Conservation (phyloP, 2,888 invertebrate species). For the Morpho helenor region DNA sequence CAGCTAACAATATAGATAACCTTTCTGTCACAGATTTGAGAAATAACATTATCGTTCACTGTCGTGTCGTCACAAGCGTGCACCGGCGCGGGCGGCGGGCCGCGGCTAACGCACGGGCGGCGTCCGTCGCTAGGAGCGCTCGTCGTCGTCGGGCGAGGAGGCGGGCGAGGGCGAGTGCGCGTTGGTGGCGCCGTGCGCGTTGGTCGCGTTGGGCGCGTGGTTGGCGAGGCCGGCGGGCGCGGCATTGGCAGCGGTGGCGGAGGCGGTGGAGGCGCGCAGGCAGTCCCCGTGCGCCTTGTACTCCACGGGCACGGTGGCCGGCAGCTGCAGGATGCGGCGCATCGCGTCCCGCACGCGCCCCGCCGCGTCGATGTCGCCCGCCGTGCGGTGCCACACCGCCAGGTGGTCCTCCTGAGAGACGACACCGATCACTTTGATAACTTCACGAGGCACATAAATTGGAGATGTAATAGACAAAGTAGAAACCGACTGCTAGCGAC, state of each 20-base stretch:
- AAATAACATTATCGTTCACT: too few relatives aligned
- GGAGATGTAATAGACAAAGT: too few relatives aligned
- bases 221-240: neutral
- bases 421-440: too few relatives aligned
- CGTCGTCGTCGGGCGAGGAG: conserved; percentile 11
- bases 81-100: neutral
- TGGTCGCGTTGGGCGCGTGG: conserved; percentile 8
- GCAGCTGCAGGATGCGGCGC: conserved; percentile 96
- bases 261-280: conserved; percentile 38
- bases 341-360: conserved; percentile 96
- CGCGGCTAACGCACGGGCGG: neutral
- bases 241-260: conserved; percentile 18
- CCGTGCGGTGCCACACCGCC: conserved; percentile 98
- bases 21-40: too few relatives aligned
- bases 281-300: conserved; percentile 83
- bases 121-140: conserved; percentile 24
- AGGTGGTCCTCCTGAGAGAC: conserved; percentile 92
- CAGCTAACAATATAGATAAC: too few relatives aligned
- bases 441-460: too few relatives aligned
- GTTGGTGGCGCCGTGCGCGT: conserved; percentile 23
- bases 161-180: neutral
- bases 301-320: conserved; percentile 94
- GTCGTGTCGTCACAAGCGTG: neutral
- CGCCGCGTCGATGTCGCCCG: conserved; percentile 92
- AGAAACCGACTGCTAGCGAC: too few relatives aligned